These are phyloP conservation scores for Siniperca knerii DNA, from an alignment of 2,113 vertebrate species.

Conservation along the genomic window DNA sequence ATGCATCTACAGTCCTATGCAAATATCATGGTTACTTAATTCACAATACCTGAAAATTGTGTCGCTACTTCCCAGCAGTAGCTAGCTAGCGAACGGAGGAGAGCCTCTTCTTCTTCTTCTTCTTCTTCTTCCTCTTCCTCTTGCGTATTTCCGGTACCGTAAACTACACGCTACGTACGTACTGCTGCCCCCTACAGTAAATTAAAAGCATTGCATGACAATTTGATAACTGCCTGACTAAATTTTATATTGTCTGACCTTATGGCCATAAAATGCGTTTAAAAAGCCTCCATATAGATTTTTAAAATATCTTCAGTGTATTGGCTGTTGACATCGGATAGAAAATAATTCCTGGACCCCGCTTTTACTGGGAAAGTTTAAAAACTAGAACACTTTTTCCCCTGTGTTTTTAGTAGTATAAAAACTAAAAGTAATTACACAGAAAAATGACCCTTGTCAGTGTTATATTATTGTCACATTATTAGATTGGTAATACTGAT, in stretches of 20 bases:
- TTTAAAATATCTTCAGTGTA: not conserved
- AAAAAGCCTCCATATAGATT: not conserved
- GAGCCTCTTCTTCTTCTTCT: conserved; percentile 41
- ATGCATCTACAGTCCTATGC: not conserved
- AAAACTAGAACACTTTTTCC: too few species aligned
- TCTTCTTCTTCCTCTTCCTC: not conserved
- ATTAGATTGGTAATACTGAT: not conserved
- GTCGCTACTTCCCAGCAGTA: conserved; percentile 69
- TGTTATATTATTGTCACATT: too few species aligned
- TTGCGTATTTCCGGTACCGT: conserved; percentile 9
- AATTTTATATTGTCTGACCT: not conserved
- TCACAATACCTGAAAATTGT: conserved; percentile 69
- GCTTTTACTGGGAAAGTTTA: too few species aligned
- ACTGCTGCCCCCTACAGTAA: conserved; percentile 42
- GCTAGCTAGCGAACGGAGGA: conserved; percentile 67
- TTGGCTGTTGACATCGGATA: too few species aligned
- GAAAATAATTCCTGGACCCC: too few species aligned
- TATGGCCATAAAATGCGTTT: not conserved
- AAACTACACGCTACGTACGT: not conserved
- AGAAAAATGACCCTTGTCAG: too few species aligned
- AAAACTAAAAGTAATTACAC: too few species aligned
- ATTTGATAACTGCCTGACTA: not conserved
- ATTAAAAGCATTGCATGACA: not conserved
- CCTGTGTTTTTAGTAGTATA: too few species aligned
- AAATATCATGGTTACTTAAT: not conserved